Conservation (phyloP, 2,888 invertebrate species). For the Hirtodrosophila duncani region DNA sequence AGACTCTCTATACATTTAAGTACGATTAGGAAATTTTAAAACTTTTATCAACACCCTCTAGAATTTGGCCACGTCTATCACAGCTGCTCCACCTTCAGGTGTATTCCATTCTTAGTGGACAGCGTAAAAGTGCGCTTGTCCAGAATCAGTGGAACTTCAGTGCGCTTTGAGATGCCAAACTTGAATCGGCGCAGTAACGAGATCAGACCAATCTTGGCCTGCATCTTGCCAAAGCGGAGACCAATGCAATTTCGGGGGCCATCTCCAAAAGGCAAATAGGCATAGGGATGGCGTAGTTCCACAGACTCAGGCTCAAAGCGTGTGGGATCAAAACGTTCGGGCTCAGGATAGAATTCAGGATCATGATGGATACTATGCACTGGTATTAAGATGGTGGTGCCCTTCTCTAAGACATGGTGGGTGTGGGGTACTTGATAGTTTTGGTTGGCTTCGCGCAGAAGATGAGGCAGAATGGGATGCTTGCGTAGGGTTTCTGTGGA, state of each 20-base stretch:
- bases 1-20: too few relatives aligned
- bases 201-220: constrained; percentile 63
- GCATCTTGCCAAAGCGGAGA: constrained; percentile 73
- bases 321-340: constrained; percentile 81
- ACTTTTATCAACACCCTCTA: too few relatives aligned
- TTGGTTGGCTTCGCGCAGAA: constrained; percentile 79
- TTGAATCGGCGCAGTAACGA: constrained; percentile 30
- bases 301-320: constrained; percentile 78
- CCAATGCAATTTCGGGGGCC: constrained; percentile 75
- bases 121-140: constrained; percentile 15
- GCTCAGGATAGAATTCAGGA: constrained; percentile 78
- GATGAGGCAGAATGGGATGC: constrained; percentile 79
- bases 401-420: constrained; percentile 78
- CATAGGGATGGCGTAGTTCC: constrained; percentile 75
- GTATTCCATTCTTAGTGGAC: constrained; percentile 28
- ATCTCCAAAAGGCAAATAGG: constrained; percentile 73
- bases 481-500: constrained; percentile 81
- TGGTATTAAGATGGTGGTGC: constrained; percentile 47
- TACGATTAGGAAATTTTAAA: too few relatives aligned
- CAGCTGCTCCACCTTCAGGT: constrained; percentile 42
- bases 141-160: constrained; percentile 36
- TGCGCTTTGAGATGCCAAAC: constrained; percentile 34
- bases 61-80: too few relatives aligned
- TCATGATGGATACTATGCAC: constrained; percentile 81
- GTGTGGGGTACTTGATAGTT: constrained; percentile 79